These are phyloP conservation scores for Drosophila imparisetae DNA, from an alignment of 2,888 invertebrate genomes.

Conservation along the genomic window DNA sequence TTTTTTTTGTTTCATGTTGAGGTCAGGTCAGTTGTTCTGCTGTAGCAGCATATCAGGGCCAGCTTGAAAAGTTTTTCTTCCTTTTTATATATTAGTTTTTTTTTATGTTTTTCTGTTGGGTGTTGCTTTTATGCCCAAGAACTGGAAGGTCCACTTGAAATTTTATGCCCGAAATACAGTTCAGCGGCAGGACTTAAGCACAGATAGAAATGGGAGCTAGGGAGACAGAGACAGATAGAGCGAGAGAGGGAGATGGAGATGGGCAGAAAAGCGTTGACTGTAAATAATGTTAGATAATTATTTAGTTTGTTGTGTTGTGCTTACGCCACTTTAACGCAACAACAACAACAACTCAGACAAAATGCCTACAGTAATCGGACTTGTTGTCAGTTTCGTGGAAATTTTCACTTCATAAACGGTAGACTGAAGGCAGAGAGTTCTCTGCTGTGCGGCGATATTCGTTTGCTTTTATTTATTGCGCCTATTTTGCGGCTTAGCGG, in stretches of 20 bases:
- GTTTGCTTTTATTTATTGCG: constrained; percentile 69
- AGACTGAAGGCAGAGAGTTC: background rate
- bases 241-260: background rate
- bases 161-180: constrained; percentile 75
- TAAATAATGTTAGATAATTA: constrained; percentile 77
- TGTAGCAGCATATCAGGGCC: constrained; percentile 30
- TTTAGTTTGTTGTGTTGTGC: constrained; percentile 66
- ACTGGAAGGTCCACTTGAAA: constrained; percentile 54
- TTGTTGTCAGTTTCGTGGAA: constrained; percentile 50
- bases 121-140: constrained; percentile 16
- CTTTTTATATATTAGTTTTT: constrained; percentile 17
- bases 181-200: constrained; percentile 53
- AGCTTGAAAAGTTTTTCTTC: constrained; percentile 4
- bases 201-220: background rate
- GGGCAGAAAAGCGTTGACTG: constrained; percentile 63
- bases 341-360: constrained; percentile 21
- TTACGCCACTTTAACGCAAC: constrained; percentile 53
- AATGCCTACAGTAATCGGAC: constrained; percentile 17
- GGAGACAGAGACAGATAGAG: background rate
- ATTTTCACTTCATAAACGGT: constrained; percentile 71
- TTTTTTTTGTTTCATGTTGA: constrained; percentile 24
- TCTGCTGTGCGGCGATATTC: constrained; percentile 40
- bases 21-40: constrained; percentile 42
- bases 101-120: constrained; percentile 12
- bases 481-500: constrained; percentile 77